These are phyloP conservation scores for Diplolepis rosae DNA, from an alignment of 2,888 invertebrate genomes.

Conservation along the genomic window DNA sequence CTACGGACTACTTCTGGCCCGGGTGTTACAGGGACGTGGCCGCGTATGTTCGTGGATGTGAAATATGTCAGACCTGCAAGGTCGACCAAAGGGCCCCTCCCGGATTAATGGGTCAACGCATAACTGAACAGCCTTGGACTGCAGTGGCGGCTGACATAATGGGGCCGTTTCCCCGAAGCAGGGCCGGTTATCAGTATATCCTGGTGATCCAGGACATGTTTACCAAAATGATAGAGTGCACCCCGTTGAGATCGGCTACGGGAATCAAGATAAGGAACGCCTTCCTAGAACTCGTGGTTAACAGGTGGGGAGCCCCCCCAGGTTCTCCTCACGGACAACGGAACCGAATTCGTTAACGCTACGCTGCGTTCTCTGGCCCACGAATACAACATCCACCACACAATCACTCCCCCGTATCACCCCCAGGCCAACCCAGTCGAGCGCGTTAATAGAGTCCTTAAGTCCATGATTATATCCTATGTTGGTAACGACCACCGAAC, in stretches of 20 bases:
- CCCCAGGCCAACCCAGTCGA: no score
- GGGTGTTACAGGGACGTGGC: not conserved
- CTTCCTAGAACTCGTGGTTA: slow-evolving; percentile 43
- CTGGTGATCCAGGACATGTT: slow-evolving; percentile 51
- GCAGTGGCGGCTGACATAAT: slow-evolving; percentile 50
- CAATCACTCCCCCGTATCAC: no score
- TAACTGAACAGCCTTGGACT: slow-evolving; percentile 40
- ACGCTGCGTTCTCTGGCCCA: not conserved
- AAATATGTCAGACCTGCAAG: slow-evolving; percentile 8
- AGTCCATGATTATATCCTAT: not conserved
- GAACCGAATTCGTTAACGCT: slow-evolving; percentile 47
- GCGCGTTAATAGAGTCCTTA: not conserved
- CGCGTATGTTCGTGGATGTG: not conserved
- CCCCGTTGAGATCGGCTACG: slow-evolving; percentile 45
- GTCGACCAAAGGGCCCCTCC: not conserved
- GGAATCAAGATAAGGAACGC: slow-evolving; percentile 34
- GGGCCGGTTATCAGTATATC: slow-evolving; percentile 37
- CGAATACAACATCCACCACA: no score
- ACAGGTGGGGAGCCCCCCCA: slow-evolving; percentile 46
- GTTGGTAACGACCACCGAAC: not conserved
- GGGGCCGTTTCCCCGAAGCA: slow-evolving; percentile 43
- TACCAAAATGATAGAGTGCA: slow-evolving; percentile 42
- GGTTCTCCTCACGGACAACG: slow-evolving; percentile 51
- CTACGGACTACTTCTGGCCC: slow-evolving; percentile 15
- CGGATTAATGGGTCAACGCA: not conserved